A percentile compares a stretch with the other conserved stretches of the same genome.
phyloP scores from a whole-genome alignment of 2,888 invertebrate genomes.

The Myopa tessellatipennis region DNA sequence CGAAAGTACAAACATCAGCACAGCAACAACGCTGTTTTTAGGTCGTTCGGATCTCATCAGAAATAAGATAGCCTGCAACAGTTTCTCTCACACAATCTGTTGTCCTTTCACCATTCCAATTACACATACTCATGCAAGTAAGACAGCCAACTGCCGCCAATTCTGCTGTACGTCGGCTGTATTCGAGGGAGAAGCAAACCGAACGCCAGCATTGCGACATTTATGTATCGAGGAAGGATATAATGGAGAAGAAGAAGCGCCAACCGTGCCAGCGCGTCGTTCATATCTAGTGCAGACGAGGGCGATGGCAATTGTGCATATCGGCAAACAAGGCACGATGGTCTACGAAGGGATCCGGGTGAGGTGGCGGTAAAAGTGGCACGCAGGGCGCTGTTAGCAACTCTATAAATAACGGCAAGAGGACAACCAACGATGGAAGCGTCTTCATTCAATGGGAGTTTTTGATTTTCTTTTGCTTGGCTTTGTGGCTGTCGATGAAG shows the following conservation, averaged over 20 bases:
- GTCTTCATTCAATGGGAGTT: too few relatives aligned
- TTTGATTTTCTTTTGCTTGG: too few relatives aligned
- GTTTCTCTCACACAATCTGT: not conserved
- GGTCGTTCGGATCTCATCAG: constrained; percentile 8
- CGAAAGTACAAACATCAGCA: not conserved
- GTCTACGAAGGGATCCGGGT: too few relatives aligned
- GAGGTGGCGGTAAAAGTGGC: too few relatives aligned
- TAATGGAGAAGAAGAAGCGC: constrained; percentile 10
- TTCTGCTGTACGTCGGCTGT: not conserved
- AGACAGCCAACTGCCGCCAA: not conserved
- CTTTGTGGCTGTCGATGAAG: too few relatives aligned
- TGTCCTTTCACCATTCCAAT: not conserved
- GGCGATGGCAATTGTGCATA: constrained; percentile 1
- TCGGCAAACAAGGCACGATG: too few relatives aligned
- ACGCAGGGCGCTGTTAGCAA: too few relatives aligned
- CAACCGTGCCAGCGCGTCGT: constrained; percentile 13
- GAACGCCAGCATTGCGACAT: constrained; percentile 18
- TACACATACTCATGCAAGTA: not conserved
- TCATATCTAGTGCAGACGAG: constrained; percentile 16
- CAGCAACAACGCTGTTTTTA: constrained; percentile 17
- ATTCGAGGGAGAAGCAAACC: not conserved
- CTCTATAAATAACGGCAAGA: too few relatives aligned
- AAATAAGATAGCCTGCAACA: constrained; percentile 20
- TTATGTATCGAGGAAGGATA: constrained; percentile 18
- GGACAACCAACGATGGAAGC: too few relatives aligned